These are phyloP conservation scores for Sinocyclocheilus anshuiensis DNA, from an alignment of 2,113 vertebrate species.

Conservation along the genomic window DNA sequence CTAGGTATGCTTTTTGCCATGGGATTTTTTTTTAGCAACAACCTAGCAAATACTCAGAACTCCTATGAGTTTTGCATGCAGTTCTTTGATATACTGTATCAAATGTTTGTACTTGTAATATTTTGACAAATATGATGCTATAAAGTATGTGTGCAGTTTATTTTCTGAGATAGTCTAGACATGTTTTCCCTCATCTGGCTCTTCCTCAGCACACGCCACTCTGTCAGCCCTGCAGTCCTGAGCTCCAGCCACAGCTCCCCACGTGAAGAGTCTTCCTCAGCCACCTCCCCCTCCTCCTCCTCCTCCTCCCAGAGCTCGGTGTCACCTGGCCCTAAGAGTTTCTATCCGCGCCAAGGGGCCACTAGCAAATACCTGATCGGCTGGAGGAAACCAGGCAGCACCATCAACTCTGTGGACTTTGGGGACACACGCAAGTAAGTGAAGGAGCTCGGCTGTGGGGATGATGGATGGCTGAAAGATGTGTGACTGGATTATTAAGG, in stretches of 20 bases:
- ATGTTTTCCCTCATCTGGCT: constrained; percentile 2
- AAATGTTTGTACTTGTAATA: neutral
- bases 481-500: neutral
- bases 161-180: neutral
- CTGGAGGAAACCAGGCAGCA: constrained; percentile 98
- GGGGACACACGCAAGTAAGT: constrained; percentile 98
- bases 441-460: neutral
- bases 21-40: neutral
- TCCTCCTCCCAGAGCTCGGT: constrained; percentile 89
- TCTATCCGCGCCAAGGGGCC: constrained; percentile 97
- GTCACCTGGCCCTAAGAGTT: constrained; percentile 91
- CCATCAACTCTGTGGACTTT: constrained; percentile 98
- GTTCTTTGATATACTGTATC: neutral
- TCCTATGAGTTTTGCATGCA: neutral
- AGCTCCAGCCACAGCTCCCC: constrained; percentile 83
- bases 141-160: neutral
- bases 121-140: neutral
- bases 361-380: constrained; percentile 99
- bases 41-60: neutral
- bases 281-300: constrained; percentile 84
- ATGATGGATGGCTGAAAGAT: constrained; percentile 1
- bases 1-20: constrained; percentile 75
- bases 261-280: constrained; percentile 87
- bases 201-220: constrained; percentile 80
- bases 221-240: constrained; percentile 81